Percentiles rank a stretch among this genome's conserved stretches.
Conservation (phyloP, 2,888 invertebrate species). For the Harpalus rubripes region DNA sequence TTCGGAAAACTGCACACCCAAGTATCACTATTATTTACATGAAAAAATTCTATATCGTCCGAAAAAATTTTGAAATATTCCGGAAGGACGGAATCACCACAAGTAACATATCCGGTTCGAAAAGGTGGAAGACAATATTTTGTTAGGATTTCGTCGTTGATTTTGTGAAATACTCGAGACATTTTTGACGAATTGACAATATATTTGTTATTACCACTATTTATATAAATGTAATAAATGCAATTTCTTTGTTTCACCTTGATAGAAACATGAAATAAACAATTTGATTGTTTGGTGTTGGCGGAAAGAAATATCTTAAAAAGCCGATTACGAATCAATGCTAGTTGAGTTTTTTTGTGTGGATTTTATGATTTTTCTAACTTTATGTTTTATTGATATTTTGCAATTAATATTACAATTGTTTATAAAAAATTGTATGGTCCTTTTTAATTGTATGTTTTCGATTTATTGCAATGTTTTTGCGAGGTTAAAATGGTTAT, state of each 20-base stretch:
- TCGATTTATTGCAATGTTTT: neutral
- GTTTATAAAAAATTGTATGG: too few relatives aligned
- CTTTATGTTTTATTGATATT: too few relatives aligned
- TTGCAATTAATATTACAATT: too few relatives aligned
- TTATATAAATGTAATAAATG: too few relatives aligned
- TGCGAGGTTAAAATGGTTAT: neutral
- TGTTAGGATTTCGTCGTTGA: conserved; percentile 35
- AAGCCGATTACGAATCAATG: too few relatives aligned
- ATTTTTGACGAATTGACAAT: conserved; percentile 2
- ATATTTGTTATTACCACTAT: too few relatives aligned
- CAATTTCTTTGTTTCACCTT: too few relatives aligned
- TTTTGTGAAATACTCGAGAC: conserved; percentile 43
- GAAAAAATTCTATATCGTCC: conserved; percentile 36
- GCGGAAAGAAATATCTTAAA: too few relatives aligned
- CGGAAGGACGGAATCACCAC: conserved; percentile 39
- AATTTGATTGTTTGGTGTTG: too few relatives aligned
- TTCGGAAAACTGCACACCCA: conserved; percentile 64
- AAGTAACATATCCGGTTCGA: conserved; percentile 54
- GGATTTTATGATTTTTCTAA: too few relatives aligned
- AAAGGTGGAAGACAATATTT: conserved; percentile 48
- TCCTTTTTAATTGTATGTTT: neutral
- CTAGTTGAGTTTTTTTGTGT: too few relatives aligned
- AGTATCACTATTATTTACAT: conserved; percentile 43
- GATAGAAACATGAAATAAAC: too few relatives aligned
- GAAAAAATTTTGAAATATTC: conserved; percentile 55